Conservation (phyloP, 2,888 invertebrate genomes). For the Phalera bucephala region DNA sequence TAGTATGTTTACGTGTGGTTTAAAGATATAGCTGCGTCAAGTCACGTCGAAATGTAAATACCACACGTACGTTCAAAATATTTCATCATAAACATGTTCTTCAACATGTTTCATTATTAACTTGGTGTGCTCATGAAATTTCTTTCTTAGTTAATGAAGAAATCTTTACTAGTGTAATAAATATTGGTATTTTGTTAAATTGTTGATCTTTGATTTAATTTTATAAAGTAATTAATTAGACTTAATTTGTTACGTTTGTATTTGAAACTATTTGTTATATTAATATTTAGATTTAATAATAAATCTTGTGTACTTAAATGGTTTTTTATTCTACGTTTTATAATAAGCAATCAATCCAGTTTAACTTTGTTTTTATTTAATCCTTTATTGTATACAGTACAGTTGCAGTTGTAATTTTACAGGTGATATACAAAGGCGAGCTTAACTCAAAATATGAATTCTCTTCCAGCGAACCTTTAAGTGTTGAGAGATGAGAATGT, state of each 20-base stretch:
- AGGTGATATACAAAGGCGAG: too few relatives aligned
- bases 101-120: too few relatives aligned
- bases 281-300: conserved; percentile 15
- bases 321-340: conserved; percentile 5
- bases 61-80: conserved; percentile 24
- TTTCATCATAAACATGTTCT: too few relatives aligned
- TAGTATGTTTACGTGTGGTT: conserved; percentile 14
- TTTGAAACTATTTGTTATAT: conserved; percentile 15
- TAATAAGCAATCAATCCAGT: too few relatives aligned
- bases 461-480: too few relatives aligned
- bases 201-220: conserved; percentile 19
- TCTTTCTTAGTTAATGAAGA: too few relatives aligned
- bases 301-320: conserved; percentile 13
- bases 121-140: too few relatives aligned
- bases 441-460: too few relatives aligned
- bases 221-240: conserved; percentile 4
- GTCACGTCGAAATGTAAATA: conserved; percentile 26
- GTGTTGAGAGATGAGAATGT: too few relatives aligned
- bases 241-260: conserved; percentile 14
- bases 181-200: conserved; percentile 21
- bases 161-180: conserved; percentile 18
- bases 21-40: conserved; percentile 14
- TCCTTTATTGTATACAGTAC: too few relatives aligned
- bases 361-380: too few relatives aligned
- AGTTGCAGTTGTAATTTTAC: too few relatives aligned